These are phyloP conservation scores for Cyphotilapia sp. DNA, from an alignment of 2,113 vertebrate species.

Conservation along the genomic window DNA sequence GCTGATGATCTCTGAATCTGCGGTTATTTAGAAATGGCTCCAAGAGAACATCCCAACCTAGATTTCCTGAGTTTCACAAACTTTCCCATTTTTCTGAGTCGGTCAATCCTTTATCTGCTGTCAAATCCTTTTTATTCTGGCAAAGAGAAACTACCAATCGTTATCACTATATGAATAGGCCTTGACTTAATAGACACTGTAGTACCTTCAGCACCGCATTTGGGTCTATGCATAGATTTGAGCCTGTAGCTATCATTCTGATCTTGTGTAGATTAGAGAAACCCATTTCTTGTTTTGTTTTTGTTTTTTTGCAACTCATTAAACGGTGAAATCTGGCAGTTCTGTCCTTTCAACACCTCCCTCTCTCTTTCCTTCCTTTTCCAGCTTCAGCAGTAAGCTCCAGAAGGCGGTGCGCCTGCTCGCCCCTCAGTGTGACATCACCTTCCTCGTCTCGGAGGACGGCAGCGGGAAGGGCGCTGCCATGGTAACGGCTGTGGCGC, in stretches of 20 bases:
- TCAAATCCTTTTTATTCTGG: not conserved
- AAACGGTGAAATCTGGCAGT: not conserved
- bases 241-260: rapidly evolving
- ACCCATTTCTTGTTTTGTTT: not conserved
- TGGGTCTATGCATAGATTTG: not conserved
- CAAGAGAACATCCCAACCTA: not conserved
- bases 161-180: not conserved
- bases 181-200: not conserved
- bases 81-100: not conserved
- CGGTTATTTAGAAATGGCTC: rapidly evolving
- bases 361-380: not conserved
- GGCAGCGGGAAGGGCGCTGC: conserved; percentile 85
- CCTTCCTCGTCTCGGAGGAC: conserved; percentile 77
- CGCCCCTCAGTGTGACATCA: conserved; percentile 75
- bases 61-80: not conserved
- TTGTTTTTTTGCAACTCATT: not conserved
- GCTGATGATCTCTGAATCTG: not conserved
- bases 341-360: not conserved
- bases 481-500: conserved; percentile 79
- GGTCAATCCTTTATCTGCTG: not conserved
- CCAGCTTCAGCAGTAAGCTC: conserved; percentile 76
- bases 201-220: not conserved
- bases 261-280: not conserved
- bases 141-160: not conserved
- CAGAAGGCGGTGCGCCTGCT: conserved; percentile 60